These are phyloP conservation scores for Andrena chrysosceles DNA, from an alignment of 2,888 invertebrate species.

Conservation along the genomic window DNA sequence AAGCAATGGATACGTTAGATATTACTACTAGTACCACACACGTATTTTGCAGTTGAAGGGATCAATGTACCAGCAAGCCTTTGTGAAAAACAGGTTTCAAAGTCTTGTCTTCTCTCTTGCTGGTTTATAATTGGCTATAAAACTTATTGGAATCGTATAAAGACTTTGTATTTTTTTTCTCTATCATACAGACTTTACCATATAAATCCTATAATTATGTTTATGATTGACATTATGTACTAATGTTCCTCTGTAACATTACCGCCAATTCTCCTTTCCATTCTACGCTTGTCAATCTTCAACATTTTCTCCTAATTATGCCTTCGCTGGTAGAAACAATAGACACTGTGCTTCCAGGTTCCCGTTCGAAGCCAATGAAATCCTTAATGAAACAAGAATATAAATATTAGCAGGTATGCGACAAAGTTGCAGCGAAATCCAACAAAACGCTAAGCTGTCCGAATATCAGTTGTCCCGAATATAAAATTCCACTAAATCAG, in stretches of 20 bases:
- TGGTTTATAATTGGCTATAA: conserved; percentile 55
- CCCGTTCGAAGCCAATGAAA: conserved; percentile 7
- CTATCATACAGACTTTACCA: conserved; percentile 61
- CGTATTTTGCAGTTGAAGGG: conserved; percentile 67
- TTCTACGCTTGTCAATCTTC: conserved; percentile 10
- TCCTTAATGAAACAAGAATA: conserved; percentile 35
- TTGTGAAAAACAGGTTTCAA: conserved; percentile 38
- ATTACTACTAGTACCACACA: conserved; percentile 62
- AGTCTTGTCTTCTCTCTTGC: conserved; percentile 25
- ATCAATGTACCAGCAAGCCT: conserved; percentile 61
- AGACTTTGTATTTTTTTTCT: conserved; percentile 48
- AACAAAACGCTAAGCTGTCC: conserved; percentile 48
- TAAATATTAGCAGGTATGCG: conserved; percentile 43
- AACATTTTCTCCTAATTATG: conserved; percentile 15
- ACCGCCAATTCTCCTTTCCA: conserved; percentile 45
- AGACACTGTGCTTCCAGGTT: conserved; percentile 5
- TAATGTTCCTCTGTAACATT: conserved; percentile 58
- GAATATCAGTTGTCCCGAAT: conserved; percentile 53
- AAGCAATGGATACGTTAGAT: conserved; percentile 64
- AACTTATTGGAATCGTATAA: conserved; percentile 55
- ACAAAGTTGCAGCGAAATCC: conserved; percentile 50
- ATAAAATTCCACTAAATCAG: conserved; percentile 51
- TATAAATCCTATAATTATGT: conserved; percentile 68
- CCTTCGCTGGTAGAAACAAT: conserved; percentile 1
- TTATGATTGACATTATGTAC: conserved; percentile 66